Percentiles rank a stretch among this genome's conserved stretches.
These are phyloP conservation scores for Euzophera pinguis DNA, from an alignment of 2,888 invertebrate genomes.

Conservation along the genomic window DNA sequence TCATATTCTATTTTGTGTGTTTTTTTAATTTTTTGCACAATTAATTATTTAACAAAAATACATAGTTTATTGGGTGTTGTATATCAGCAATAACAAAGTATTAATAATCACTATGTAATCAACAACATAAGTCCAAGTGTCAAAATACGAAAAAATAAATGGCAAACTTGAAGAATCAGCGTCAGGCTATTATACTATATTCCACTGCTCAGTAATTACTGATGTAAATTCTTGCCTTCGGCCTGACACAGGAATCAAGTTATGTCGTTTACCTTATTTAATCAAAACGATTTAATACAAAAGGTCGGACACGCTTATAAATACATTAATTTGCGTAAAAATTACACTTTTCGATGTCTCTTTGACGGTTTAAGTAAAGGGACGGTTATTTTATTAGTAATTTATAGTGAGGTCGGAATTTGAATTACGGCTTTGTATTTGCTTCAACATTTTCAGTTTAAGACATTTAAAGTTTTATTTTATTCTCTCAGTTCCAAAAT, in stretches of 20 bases:
- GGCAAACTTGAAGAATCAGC: slow-evolving; percentile 14
- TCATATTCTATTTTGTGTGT: too few species aligned
- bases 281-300: slow-evolving; percentile 13
- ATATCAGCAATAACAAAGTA: too few species aligned
- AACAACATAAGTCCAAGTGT: too few species aligned
- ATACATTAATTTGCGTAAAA: slow-evolving; percentile 8
- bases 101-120: too few species aligned
- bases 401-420: too few species aligned
- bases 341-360: slow-evolving; percentile 1
- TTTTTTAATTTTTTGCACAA: too few species aligned
- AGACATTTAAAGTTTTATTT: too few species aligned
- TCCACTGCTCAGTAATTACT: slow-evolving; percentile 48
- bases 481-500: too few species aligned
- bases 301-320: slow-evolving; percentile 4
- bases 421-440: too few species aligned
- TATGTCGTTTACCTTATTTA: slow-evolving; percentile 15
- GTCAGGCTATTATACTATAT: slow-evolving; percentile 42
- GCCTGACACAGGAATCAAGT: slow-evolving; percentile 16
- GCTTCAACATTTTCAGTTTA: too few species aligned
- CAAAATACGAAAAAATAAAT: background rate
- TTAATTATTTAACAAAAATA: too few species aligned
- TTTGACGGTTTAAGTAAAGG: background rate
- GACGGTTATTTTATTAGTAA: background rate
- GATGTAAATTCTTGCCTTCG: slow-evolving; percentile 47
- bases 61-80: background rate